Conservation (phyloP, 35 echinoderm and acorn worm genomes). For the Apostichopus parvimensis region DNA sequence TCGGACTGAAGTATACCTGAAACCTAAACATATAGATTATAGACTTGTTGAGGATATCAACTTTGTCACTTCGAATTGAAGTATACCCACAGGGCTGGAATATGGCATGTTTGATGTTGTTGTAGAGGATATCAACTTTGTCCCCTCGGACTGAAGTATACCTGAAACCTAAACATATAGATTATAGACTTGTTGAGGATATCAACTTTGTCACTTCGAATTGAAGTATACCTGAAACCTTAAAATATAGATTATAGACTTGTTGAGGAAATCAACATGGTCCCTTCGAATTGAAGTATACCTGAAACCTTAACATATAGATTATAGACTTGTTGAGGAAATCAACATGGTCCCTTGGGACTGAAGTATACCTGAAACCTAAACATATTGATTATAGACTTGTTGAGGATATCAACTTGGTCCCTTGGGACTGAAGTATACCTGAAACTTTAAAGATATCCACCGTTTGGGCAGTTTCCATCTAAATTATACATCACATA, state of each 20-base stretch:
- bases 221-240: conserved; percentile 96
- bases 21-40: conserved; percentile 54
- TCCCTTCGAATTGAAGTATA: conserved; percentile 94
- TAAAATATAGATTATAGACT: not conserved
- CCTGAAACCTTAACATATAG: conserved; percentile 71
- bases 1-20: conserved; percentile 92
- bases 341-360: conserved; percentile 92
- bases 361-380: conserved; percentile 96
- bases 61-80: conserved; percentile 92
- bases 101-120: conserved; percentile 98
- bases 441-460: no score
- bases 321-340: conserved; percentile 70
- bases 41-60: conserved; percentile 89
- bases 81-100: conserved; percentile 99
- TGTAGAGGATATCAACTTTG: conserved; percentile 97
- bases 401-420: conserved; percentile 94
- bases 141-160: conserved; percentile 95
- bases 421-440: conserved; percentile 86
- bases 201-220: no score
- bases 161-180: conserved; percentile 72
- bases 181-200: no score
- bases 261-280: conserved; percentile 95
- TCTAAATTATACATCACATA: no score
- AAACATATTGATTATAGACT: not conserved
- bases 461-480: no score